Percentiles rank a stretch among this genome's conserved stretches.
phyloP scores from a whole-genome alignment of 2,888 invertebrate species.

The Cryptocephalus primarius region DNA sequence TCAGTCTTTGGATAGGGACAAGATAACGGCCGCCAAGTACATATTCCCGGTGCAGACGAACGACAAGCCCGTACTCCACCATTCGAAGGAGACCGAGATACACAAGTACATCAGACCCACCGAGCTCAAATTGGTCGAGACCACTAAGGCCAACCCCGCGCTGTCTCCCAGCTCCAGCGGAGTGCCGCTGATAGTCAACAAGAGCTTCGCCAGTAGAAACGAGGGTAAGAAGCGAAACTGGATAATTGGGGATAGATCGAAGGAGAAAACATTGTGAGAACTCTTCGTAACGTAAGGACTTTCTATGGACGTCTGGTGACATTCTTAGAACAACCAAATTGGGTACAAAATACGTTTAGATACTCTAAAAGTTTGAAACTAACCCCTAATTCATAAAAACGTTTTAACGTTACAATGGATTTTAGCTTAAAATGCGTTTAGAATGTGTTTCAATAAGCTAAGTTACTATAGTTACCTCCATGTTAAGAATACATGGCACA shows the following conservation, averaged over 20 bases:
- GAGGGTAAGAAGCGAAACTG: slow-evolving; percentile 12
- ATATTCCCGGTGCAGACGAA: slow-evolving; percentile 32
- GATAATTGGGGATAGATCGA: background rate
- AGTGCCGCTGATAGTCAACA: slow-evolving; percentile 47
- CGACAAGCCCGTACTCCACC: slow-evolving; percentile 29
- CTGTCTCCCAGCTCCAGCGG: slow-evolving; percentile 59
- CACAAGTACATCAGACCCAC: slow-evolving; percentile 16
- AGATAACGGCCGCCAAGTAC: slow-evolving; percentile 39
- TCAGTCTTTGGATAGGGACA: slow-evolving; percentile 48
- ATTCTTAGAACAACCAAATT: no score
- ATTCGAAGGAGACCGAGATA: slow-evolving; percentile 4
- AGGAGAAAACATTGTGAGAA: no score
- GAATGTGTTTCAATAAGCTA: no score
- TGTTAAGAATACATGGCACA: no score
- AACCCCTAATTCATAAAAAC: no score
- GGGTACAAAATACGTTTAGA: no score
- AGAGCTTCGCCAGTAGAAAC: slow-evolving; percentile 23
- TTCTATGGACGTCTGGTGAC: no score
- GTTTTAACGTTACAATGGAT: no score
- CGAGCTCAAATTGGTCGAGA: slow-evolving; percentile 19
- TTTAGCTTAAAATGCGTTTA: no score
- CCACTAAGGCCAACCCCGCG: slow-evolving; percentile 14
- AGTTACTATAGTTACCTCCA: no score
- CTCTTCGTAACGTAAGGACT: no score
- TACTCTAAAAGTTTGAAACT: no score